A percentile compares a stretch with the other conserved stretches of the same genome.
Conservation (phyloP, 2,113 vertebrate genomes). For the Otus sunia region DNA sequence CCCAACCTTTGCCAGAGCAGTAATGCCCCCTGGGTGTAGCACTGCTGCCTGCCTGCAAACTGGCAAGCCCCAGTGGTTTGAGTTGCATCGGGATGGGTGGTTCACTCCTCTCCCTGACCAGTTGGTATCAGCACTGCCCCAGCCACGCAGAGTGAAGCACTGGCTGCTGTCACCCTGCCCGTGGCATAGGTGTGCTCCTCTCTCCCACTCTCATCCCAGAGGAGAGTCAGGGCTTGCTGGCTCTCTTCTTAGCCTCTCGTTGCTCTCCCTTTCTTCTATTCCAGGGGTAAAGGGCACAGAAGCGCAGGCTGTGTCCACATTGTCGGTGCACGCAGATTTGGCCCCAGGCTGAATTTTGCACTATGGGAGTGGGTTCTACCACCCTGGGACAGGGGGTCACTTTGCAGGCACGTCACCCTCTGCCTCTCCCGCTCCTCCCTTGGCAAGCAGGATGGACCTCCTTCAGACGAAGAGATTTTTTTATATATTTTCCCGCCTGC, state of each 20-base stretch:
- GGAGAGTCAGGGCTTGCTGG: neutral
- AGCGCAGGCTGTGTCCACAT: neutral
- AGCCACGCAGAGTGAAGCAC: neutral
- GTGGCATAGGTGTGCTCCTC: neutral
- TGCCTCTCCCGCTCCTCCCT: neutral
- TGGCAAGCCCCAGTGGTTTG: neutral
- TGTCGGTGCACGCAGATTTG: rapidly evolving
- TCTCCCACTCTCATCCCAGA: neutral
- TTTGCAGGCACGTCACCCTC: neutral
- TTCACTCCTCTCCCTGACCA: neutral
- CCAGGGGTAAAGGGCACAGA: rapidly evolving
- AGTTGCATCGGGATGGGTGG: neutral
- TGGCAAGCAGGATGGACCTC: neutral
- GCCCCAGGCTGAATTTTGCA: neutral
- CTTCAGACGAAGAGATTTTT: neutral
- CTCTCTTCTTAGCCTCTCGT: neutral
- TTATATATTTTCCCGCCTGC: neutral
- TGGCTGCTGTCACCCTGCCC: neutral
- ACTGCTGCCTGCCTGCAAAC: neutral
- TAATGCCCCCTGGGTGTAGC: neutral
- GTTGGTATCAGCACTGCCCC: neutral
- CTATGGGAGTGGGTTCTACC: neutral
- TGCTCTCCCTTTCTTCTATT: neutral
- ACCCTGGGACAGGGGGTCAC: neutral
- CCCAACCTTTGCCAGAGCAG: neutral